phyloP scores from a whole-genome alignment of 23 tunicate genomes.

The Trididemnum clinides region DNA sequence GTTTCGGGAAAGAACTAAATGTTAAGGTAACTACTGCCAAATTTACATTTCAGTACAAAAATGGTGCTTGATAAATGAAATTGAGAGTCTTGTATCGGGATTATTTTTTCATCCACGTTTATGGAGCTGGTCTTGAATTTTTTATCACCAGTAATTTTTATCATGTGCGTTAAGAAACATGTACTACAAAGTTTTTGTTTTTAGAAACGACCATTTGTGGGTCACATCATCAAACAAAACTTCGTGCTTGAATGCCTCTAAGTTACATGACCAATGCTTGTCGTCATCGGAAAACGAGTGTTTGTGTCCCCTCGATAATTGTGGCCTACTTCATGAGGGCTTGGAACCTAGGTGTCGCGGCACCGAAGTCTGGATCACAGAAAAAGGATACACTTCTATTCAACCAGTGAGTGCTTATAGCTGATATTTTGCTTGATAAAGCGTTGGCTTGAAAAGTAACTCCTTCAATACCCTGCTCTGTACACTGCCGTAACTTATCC shows the following conservation, averaged over 20 bases:
- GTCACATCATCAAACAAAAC: not conserved
- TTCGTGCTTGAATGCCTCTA: not conserved
- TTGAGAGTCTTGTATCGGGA: not conserved
- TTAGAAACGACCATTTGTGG: not conserved
- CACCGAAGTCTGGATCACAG: not conserved
- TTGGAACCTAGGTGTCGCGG: not conserved
- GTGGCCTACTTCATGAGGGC: not conserved
- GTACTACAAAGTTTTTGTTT: too few relatives aligned
- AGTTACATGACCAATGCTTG: not conserved
- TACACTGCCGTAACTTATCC: too few relatives aligned
- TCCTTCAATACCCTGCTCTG: too few relatives aligned
- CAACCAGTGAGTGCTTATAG: conserved; percentile 5
- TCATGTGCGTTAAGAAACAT: too few relatives aligned
- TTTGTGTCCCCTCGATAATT: not conserved
- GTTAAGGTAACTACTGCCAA: too few relatives aligned
- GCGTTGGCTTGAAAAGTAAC: too few relatives aligned
- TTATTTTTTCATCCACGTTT: too few relatives aligned
- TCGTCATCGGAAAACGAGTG: not conserved
- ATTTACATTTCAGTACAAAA: too few relatives aligned
- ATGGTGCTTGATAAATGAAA: not conserved
- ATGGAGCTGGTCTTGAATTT: too few relatives aligned
- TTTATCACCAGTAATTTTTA: too few relatives aligned
- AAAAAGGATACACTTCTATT: not conserved
- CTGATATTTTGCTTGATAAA: too few relatives aligned
- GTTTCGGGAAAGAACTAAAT: too few relatives aligned